Conservation (phyloP, 2,113 vertebrate genomes). For the Eulacestoma nigropectus region DNA sequence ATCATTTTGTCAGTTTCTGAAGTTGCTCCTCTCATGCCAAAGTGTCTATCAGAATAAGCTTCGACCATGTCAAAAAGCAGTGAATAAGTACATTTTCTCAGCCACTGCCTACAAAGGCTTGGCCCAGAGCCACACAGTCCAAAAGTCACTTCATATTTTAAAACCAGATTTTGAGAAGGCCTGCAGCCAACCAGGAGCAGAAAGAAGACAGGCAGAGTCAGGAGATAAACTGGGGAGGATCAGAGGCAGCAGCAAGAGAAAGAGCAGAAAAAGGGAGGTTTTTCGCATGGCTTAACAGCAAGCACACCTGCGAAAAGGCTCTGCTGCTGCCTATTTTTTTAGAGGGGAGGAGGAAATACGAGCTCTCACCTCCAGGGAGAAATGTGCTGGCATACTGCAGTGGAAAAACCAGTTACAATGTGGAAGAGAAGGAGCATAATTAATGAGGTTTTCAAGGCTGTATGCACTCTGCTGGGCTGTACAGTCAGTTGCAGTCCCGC, state of each 20-base stretch:
- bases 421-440: neutral
- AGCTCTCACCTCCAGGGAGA: neutral
- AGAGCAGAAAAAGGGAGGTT: neutral
- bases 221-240: neutral
- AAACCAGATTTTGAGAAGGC: constrained; percentile 15
- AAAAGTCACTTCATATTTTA: constrained; percentile 7
- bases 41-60: neutral
- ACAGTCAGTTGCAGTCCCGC: neutral
- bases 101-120: neutral
- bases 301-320: neutral
- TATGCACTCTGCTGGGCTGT: neutral
- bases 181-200: neutral
- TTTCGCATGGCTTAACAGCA: neutral
- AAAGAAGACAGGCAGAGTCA: neutral
- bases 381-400: neutral
- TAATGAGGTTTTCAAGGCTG: neutral
- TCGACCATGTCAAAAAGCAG: neutral
- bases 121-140: neutral
- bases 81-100: neutral
- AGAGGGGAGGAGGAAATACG: neutral
- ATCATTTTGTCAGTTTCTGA: neutral
- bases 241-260: neutral
- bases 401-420: neutral
- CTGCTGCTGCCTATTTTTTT: neutral
- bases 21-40: neutral